Evolutionary conservation across 1,140 invertebrate genomes (phyloP).

Genomic region (Drosophila murphyi): DNA sequence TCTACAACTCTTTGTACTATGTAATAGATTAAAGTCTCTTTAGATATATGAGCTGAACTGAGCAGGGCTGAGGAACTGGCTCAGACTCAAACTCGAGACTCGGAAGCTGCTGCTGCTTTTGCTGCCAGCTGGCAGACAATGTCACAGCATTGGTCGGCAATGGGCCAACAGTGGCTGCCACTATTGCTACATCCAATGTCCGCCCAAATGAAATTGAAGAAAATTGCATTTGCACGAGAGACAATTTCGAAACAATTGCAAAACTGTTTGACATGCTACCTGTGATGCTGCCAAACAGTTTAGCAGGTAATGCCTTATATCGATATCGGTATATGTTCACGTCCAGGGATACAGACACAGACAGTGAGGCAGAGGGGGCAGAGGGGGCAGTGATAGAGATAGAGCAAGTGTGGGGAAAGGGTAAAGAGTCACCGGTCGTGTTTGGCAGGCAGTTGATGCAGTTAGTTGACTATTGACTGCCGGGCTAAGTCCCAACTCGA

Average conservation of each 20-base stretch:
- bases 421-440: conserved; percentile 36
- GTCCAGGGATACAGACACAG: conserved; percentile 15
- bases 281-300: conserved; percentile 81
- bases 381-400: not conserved
- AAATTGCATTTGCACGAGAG: conserved; percentile 83
- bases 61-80: conserved; percentile 20
- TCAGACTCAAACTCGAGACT: not conserved
- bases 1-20: conserved; percentile 68
- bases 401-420: not conserved
- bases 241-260: conserved; percentile 83
- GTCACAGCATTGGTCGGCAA: conserved; percentile 26
- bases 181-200: conserved; percentile 34
- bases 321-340: conserved; percentile 60
- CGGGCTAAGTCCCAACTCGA: conserved; percentile 55
- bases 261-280: conserved; percentile 81
- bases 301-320: conserved; percentile 83
- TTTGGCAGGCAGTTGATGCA: conserved; percentile 77
- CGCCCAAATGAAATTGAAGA: conserved; percentile 83
- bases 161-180: conserved; percentile 24
- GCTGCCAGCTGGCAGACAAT: conserved; percentile 68
- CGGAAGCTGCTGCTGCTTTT: not conserved
- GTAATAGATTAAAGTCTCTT: conserved; percentile 76
- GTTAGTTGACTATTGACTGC: conserved; percentile 81
- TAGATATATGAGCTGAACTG: conserved; percentile 34
- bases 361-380: not conserved